Conservation (phyloP, 2,113 vertebrate genomes). For the Lamprotornis superbus region DNA sequence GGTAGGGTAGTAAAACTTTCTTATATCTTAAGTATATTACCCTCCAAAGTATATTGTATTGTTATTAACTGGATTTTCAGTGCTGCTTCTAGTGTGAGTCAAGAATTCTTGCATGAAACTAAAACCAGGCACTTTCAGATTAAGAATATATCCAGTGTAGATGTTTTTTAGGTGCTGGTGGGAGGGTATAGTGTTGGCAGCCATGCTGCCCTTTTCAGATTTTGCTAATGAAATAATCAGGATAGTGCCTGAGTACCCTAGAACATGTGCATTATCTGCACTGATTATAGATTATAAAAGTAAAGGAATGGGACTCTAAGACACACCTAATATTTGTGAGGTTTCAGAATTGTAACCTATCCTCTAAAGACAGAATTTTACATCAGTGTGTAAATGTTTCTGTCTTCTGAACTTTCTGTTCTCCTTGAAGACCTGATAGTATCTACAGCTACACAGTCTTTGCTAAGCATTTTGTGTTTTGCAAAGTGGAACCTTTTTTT, state of each 20-base stretch:
- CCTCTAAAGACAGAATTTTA: not conserved
- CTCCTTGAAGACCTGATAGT: not conserved
- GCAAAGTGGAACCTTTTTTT: not conserved
- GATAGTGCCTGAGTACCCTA: not conserved
- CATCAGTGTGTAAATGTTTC: not conserved
- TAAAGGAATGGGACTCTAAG: not conserved
- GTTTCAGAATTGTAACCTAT: not conserved
- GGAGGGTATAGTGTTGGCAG: not conserved
- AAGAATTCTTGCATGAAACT: not conserved
- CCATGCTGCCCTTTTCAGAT: not conserved
- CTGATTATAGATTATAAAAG: not conserved
- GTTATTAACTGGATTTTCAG: not conserved
- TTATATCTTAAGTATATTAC: not conserved
- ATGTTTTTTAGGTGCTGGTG: not conserved
- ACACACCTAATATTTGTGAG: not conserved
- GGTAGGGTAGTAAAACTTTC: not conserved
- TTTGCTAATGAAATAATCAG: not conserved
- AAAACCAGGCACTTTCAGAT: not conserved
- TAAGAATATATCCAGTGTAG: not conserved
- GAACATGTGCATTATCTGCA: not conserved
- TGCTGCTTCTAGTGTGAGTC: not conserved
- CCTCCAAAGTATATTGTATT: not conserved
- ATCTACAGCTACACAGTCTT: not conserved
- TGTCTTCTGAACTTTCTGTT: not conserved
- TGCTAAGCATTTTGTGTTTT: not conserved